Conservation (phyloP, 2,113 vertebrate species). For the Brachirus orientalis region DNA sequence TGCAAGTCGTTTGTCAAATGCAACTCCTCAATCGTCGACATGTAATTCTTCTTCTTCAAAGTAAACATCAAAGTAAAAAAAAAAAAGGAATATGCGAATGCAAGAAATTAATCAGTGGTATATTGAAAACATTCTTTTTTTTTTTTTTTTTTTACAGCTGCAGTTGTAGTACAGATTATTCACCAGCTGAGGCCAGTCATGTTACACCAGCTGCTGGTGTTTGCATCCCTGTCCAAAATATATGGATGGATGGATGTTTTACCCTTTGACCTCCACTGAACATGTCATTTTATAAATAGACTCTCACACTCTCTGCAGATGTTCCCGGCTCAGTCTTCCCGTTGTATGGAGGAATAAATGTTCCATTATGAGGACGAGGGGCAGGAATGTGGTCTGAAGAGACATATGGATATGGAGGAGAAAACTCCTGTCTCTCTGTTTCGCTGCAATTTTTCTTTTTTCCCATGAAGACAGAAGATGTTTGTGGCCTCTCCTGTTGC, state of each 20-base stretch:
- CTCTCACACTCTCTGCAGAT: constrained; percentile 35
- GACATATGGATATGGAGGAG: constrained; percentile 49
- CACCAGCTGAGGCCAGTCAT: constrained; percentile 43
- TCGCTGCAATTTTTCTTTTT: constrained; percentile 13
- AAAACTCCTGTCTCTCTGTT: constrained; percentile 24
- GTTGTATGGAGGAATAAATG: constrained; percentile 47
- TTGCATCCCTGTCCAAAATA: too few relatives aligned
- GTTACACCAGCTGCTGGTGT: neutral
- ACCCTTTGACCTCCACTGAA: neutral
- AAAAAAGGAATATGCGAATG: too few relatives aligned
- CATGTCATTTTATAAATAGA: neutral
- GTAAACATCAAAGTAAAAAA: too few relatives aligned
- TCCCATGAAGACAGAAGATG: constrained; percentile 51
- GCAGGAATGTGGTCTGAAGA: constrained; percentile 56
- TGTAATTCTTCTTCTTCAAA: too few relatives aligned
- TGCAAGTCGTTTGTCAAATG: neutral
- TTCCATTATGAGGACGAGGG: constrained; percentile 60
- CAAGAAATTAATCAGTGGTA: too few relatives aligned
- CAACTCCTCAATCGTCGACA: too few relatives aligned
- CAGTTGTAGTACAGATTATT: constrained; percentile 3
- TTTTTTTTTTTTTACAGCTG: too few relatives aligned
- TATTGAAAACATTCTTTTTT: neutral
- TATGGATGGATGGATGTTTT: neutral
- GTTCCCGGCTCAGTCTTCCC: constrained; percentile 27
- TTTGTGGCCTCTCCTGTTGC: constrained; percentile 28